Conservation (phyloP, 2,888 invertebrate genomes). For the Ptychoptera contaminata region DNA sequence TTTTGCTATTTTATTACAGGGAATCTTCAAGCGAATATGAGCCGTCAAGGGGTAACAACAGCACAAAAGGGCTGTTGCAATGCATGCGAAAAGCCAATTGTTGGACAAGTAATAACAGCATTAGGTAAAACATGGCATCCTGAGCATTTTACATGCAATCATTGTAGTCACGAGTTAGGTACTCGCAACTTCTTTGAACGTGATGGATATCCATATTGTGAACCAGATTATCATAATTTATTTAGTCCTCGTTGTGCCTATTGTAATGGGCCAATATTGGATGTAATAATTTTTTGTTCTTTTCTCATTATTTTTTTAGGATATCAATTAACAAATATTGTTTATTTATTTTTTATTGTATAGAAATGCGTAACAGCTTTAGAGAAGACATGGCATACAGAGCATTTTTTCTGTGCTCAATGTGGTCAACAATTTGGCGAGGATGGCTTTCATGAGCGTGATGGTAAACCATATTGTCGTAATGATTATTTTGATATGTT, state of each 20-base stretch:
- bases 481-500: slow-evolving; percentile 96
- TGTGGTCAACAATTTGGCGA: slow-evolving; percentile 96
- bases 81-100: slow-evolving; percentile 97
- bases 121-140: slow-evolving; percentile 98
- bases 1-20: slow-evolving; percentile 10
- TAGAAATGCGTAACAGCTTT: slow-evolving; percentile 98
- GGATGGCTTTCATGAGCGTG: slow-evolving; percentile 93
- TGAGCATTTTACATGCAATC: slow-evolving; percentile 96
- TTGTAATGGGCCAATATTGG: slow-evolving; percentile 96
- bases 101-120: slow-evolving; percentile 88
- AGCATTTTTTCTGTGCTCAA: slow-evolving; percentile 96
- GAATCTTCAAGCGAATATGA: slow-evolving; percentile 85
- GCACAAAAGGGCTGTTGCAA: slow-evolving; percentile 99
- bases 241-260: slow-evolving; percentile 98
- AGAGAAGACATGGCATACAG: slow-evolving; percentile 97
- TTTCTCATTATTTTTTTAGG: slow-evolving; percentile 31
- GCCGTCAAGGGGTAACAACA: slow-evolving; percentile 94
- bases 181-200: slow-evolving; percentile 98
- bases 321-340: neutral
- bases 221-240: slow-evolving; percentile 93
- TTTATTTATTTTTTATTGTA: slow-evolving; percentile 23
- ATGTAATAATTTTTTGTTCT: slow-evolving; percentile 42
- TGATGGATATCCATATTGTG: slow-evolving; percentile 94
- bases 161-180: slow-evolving; percentile 92
- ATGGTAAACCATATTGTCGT: slow-evolving; percentile 91